Base-by-base conservation (phyloP, 1,140 invertebrate species). In the Zaprionus africanus region DNA sequence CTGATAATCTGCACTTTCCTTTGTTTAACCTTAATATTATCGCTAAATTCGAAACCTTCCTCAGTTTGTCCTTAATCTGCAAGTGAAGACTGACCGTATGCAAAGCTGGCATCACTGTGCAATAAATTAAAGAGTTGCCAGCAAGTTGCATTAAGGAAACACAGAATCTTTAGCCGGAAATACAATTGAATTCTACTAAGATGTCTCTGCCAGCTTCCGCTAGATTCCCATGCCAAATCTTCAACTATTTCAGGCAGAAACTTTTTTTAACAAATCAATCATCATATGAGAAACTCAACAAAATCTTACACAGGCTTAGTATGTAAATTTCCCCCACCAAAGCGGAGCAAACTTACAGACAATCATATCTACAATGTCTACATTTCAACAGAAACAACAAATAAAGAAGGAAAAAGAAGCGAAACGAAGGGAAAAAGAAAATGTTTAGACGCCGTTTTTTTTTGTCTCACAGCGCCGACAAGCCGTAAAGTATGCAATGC, bases 401-500 rank as follows among this genome's bases (percentile, higher is more conserved):
- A n/a, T n/a, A n/a, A n/a, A n/a, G n/a, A n/a, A n/a, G n/a, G n/a
- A n/a, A 4, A 15, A n/a, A 17, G 15, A n/a, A 43, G 6, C 7
- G 28, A 7, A n/a, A 17, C 7, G 17, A 17, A 57, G 51, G 51
- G 38, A 59, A 41, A 36, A 43, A 34, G 11, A 61, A 43, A 62
- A 77, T 73, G 62, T 56, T 76, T 72, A 71, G 74, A 58, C 68
- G 53, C 61, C 49, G 66, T 53, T 61, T 53, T 53, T 61, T 53
- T 61, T 62, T 54, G 58, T 43, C 60, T 51, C 54, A 38, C 24
- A 26, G 17, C 54, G 28, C 53, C 43, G 54, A 53, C 38, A 56
- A 56, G 68, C 64, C 71, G 56, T 75, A 74, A 75, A 78, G 76
- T 78, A 75, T 78, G 76, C 76, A 64, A 75, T 64, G 56, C 57